Evolutionary conservation across 2,797 vertebrate genomes (phyloP).

Genomic region (Australoheros facetus): DNA sequence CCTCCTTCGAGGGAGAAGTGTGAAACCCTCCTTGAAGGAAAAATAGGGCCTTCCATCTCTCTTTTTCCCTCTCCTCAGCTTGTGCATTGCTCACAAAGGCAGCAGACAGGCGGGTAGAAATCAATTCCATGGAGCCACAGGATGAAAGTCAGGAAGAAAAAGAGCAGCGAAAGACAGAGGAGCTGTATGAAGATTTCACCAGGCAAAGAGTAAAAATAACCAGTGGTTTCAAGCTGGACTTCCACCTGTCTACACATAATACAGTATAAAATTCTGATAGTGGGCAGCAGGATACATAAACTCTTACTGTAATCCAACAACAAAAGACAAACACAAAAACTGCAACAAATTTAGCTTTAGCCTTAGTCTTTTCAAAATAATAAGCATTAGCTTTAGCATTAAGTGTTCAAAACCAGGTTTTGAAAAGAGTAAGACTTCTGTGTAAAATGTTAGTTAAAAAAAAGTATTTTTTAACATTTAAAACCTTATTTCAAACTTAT

Average conservation of each 20-base stretch:
- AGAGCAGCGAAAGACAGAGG: conserved; percentile 56
- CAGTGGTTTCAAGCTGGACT: conserved; percentile 47
- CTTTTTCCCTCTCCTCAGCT: conserved; percentile 51
- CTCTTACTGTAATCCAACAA: background rate
- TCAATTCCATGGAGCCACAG: conserved; percentile 77
- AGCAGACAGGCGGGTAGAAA: conserved; percentile 75
- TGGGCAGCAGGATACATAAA: conserved; percentile 11
- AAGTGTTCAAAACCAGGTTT: background rate
- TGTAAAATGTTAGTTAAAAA: background rate
- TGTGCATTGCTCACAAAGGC: conserved; percentile 76
- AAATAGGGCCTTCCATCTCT: conserved; percentile 64
- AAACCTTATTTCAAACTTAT: background rate
- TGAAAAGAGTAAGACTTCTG: background rate
- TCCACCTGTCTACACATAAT: conserved; percentile 53
- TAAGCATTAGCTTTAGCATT: background rate
- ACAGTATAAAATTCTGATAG: conserved; percentile 40
- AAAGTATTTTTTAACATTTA: background rate
- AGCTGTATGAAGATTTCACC: conserved; percentile 60
- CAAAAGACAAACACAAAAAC: background rate
- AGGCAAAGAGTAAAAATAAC: conserved; percentile 73
- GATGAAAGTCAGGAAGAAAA: conserved; percentile 74
- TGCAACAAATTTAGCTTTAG: background rate
- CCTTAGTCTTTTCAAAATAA: background rate
- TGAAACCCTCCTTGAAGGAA: conserved; percentile 74
- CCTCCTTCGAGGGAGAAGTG: conserved; percentile 67